Evolutionary conservation across 2,797 vertebrate genomes (phyloP).

Genomic region (Babyrousa celebensis): DNA sequence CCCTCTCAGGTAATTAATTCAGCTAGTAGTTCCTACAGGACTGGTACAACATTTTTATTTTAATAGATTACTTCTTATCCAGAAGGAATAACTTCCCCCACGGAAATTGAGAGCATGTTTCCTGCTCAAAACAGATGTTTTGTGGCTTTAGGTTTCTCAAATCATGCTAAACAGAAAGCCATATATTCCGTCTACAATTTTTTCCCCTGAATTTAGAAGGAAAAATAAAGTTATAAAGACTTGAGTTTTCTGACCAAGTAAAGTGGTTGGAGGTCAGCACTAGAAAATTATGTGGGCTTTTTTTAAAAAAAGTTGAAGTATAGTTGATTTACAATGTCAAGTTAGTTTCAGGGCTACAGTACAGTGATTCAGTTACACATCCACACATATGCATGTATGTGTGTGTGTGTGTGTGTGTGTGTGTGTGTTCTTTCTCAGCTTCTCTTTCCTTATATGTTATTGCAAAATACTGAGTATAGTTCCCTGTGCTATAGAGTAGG

Average conservation of each 20-base stretch:
- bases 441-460: no score
- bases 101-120: background rate
- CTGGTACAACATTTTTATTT: background rate
- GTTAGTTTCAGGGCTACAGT: no score
- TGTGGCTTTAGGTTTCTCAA: background rate
- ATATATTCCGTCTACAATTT: background rate
- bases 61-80: conserved; percentile 15
- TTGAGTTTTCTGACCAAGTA: conserved; percentile 39
- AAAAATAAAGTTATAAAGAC: background rate
- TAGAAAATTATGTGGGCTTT: background rate
- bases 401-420: no score
- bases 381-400: no score
- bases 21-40: background rate
- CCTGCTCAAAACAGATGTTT: background rate
- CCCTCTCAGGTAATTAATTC: conserved; percentile 29
- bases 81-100: conserved; percentile 4
- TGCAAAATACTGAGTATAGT: no score
- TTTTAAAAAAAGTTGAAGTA: no score
- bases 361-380: no score
- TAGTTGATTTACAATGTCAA: no score
- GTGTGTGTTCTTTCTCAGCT: no score
- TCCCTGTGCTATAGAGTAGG: no score
- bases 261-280: conserved; percentile 1
- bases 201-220: background rate
- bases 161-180: background rate